These are phyloP conservation scores for Tetrax tetrax DNA, from an alignment of 2,113 vertebrate species.

Conservation along the genomic window DNA sequence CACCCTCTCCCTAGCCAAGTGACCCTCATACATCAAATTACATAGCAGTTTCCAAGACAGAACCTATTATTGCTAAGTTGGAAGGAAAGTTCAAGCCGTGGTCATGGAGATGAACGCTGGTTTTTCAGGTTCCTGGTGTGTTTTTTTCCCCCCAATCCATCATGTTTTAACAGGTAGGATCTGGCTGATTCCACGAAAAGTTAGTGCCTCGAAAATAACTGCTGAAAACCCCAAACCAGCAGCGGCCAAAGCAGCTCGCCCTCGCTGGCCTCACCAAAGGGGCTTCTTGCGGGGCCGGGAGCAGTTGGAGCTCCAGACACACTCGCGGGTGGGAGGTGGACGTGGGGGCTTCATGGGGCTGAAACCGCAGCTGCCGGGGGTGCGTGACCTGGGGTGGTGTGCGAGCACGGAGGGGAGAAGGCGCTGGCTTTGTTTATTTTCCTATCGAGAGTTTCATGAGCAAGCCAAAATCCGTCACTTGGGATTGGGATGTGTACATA, in stretches of 20 bases:
- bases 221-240: neutral
- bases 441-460: neutral
- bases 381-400: neutral
- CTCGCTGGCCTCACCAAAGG: neutral
- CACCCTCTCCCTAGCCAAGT: slow-evolving; percentile 81
- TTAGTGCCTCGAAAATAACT: slow-evolving; percentile 65
- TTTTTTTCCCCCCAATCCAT: slow-evolving; percentile 80
- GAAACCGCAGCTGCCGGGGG: neutral
- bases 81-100: slow-evolving; percentile 89
- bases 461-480: slow-evolving; percentile 14
- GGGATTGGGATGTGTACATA: neutral
- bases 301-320: neutral
- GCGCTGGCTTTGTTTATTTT: slow-evolving; percentile 39
- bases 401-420: neutral
- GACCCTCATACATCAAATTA: slow-evolving; percentile 94
- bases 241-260: neutral
- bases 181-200: slow-evolving; percentile 75
- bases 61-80: slow-evolving; percentile 92
- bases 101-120: slow-evolving; percentile 88
- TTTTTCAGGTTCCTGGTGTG: slow-evolving; percentile 88
- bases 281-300: fast-evolving
- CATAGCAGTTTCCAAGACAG: slow-evolving; percentile 87
- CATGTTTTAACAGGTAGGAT: slow-evolving; percentile 86
- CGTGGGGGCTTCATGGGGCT: neutral
- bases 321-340: neutral